Evolutionary conservation across 2,113 vertebrate species (phyloP).

Genomic region (Nycticorax nycticorax): DNA sequence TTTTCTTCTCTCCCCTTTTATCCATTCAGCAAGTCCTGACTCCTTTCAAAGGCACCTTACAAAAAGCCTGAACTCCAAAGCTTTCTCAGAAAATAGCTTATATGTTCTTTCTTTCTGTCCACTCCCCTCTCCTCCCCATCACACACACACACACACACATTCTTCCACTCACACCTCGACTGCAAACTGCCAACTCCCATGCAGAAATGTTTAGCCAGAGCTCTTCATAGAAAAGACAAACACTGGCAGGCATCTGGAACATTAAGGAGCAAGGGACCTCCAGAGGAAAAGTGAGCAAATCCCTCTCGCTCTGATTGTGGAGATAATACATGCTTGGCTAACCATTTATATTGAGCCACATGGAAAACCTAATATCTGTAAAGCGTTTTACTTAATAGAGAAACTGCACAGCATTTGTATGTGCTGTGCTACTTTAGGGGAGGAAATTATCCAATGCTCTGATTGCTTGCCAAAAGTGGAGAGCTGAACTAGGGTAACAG

Average conservation of each 20-base stretch:
- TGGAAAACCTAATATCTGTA: background rate
- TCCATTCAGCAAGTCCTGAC: background rate
- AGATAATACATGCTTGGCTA: background rate
- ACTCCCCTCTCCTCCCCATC: background rate
- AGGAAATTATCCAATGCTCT: background rate
- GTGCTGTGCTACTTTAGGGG: background rate
- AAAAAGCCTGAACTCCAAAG: conserved; percentile 1
- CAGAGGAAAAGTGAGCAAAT: background rate
- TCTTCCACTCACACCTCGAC: background rate
- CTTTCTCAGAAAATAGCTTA: background rate
- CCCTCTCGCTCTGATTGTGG: background rate
- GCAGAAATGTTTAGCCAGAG: background rate
- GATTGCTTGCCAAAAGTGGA: background rate
- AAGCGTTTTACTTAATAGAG: background rate
- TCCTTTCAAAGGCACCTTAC: conserved; percentile 9
- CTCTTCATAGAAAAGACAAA: background rate
- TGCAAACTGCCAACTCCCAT: background rate
- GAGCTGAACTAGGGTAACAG: background rate
- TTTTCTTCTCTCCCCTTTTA: background rate
- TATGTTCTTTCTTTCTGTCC: background rate
- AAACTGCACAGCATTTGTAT: background rate
- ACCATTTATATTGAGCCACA: background rate
- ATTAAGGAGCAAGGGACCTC: background rate
- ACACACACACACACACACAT: background rate
- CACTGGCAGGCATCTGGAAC: background rate